Base-by-base conservation (phyloP, 2,797 vertebrate species). In the Sebastiscus tertius region DNA sequence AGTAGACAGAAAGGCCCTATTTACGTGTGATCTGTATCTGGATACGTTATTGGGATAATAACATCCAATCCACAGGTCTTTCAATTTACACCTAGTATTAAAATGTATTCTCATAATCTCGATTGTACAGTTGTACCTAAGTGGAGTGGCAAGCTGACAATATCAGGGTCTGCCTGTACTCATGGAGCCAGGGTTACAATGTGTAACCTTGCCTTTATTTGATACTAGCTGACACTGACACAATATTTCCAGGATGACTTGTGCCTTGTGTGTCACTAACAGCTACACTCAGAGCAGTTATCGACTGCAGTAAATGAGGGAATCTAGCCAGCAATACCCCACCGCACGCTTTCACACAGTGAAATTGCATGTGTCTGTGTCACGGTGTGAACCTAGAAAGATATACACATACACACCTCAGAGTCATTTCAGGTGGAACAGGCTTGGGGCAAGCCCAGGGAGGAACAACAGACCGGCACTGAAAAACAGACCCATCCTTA, bases 401-500 rank as follows among this genome's bases (percentile, higher is more conserved):
- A 83, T 22, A 11, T 31, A 78, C 56, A 74, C 24, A 67, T 6
- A 55, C 22, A 74, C 52, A 71, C 68, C 20, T 64, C 52, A 56
- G 8, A 80, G 59, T 14, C 56, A 67, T 80, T 83, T 82, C 59
- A 82, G 46, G 59, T 64, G 34, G 46, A 82, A 65, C 54, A 62
- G 27, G 76, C 80, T 83, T 0, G 18, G 63, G 77, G 77, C 67
- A 75, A 82, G 77, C 67, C 79, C 62, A 29, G 75, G 59, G 66
- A 79, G 39, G 62, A 60, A 75, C 72, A 63, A 72, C 56, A 80
- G 79, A 12, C 27, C 14, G 12, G 65, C 42, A 49, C 54, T 63
- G 77, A 83, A 77, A 73, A 87, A 61, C 29, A 61, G 59, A 75
- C 39, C 59, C 61, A 58, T 72, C 54, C 24, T 81, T 55, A 79